A percentile compares a stretch with the other conserved stretches of the same genome.
phyloP scores from a whole-genome alignment of 2,113 vertebrate species.

The Ellobius talpinus region DNA sequence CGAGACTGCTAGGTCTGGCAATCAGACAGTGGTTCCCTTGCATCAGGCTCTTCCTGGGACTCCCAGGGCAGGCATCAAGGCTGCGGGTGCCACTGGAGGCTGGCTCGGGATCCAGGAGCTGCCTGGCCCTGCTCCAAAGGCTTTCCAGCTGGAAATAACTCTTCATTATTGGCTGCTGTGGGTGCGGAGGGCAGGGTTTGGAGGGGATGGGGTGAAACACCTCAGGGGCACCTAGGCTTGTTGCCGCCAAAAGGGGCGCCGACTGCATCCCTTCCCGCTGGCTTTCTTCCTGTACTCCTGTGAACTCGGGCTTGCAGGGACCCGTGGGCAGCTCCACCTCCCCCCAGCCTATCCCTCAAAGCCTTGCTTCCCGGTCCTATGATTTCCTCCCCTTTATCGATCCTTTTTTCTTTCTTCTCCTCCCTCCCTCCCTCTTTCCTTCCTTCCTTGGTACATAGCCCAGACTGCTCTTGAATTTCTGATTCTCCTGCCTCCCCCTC shows the following conservation, averaged over 20 bases:
- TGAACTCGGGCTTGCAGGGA: background rate
- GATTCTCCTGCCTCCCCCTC: background rate
- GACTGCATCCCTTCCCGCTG: accelerated
- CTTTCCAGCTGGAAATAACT: background rate
- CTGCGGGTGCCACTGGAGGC: background rate
- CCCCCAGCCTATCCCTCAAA: background rate
- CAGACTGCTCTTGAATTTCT: background rate
- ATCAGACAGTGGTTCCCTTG: accelerated
- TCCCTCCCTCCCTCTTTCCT: background rate
- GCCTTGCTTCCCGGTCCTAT: background rate
- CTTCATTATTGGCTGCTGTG: background rate
- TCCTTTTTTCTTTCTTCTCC: background rate
- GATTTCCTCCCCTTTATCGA: background rate
- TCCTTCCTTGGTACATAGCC: background rate
- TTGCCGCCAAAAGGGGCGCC: accelerated
- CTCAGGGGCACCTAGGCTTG: background rate
- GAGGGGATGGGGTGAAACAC: background rate
- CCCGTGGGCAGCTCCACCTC: background rate
- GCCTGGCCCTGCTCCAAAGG: conserved; percentile 3
- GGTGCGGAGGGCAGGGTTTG: background rate
- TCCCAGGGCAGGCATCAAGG: background rate
- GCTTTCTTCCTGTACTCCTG: accelerated
- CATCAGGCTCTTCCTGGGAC: background rate
- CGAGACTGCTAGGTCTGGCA: background rate
- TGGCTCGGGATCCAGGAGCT: background rate